Evolutionary conservation across 2,797 vertebrate species (phyloP).

Genomic region (Sebastes umbrosus): DNA sequence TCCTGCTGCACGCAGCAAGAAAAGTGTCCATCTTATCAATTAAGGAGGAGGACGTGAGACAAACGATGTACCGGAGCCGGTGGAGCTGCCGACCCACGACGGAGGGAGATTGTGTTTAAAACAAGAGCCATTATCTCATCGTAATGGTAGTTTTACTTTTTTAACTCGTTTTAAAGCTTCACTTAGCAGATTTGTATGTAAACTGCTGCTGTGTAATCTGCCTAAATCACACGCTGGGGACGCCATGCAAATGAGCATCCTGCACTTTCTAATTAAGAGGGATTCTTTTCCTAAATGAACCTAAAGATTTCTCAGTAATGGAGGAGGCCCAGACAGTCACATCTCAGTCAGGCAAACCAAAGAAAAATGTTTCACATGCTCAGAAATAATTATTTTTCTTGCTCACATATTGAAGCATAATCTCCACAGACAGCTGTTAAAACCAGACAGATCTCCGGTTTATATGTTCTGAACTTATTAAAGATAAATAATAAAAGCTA

Average conservation of each 20-base stretch:
- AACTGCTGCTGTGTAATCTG: background rate
- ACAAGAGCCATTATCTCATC: background rate
- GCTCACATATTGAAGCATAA: too few relatives aligned
- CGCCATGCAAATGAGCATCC: background rate
- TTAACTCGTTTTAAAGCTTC: conserved; percentile 8
- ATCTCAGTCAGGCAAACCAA: too few relatives aligned
- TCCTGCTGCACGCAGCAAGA: conserved; percentile 2
- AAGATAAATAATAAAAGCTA: too few relatives aligned
- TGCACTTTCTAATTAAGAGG: background rate
- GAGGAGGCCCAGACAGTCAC: background rate
- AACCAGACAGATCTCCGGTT: too few relatives aligned
- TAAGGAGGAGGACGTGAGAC: background rate
- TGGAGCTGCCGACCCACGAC: background rate
- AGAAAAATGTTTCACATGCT: background rate
- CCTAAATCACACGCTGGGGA: background rate
- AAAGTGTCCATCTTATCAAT: background rate
- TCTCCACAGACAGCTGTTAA: too few relatives aligned
- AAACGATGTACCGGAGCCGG: too few relatives aligned
- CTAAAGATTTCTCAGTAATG: background rate
- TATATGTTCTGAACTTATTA: too few relatives aligned
- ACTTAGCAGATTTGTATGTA: background rate
- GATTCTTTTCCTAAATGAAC: background rate
- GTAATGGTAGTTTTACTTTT: background rate
- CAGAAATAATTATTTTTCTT: background rate
- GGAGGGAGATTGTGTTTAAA: background rate